Evolutionary conservation across 2,888 invertebrate genomes (phyloP).

Genomic region (Anagyrus pseudococci): DNA sequence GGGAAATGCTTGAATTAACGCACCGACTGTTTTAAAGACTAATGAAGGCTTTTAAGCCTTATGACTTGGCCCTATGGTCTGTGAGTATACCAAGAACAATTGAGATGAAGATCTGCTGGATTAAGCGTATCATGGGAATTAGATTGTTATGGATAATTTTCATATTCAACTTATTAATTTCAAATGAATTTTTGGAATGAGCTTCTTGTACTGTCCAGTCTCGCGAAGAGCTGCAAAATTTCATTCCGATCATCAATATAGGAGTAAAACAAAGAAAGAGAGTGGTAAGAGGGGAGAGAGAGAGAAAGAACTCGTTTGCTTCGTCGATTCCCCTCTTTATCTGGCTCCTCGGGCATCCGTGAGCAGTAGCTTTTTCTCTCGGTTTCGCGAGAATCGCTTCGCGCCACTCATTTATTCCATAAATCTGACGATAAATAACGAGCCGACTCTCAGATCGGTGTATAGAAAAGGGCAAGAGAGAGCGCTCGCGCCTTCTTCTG

Average conservation of each 20-base stretch:
- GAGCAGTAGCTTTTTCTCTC: not conserved
- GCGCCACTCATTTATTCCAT: slow-evolving; percentile 59
- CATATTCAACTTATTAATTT: too few relatives aligned
- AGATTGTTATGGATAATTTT: too few relatives aligned
- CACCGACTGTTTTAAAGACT: slow-evolving; percentile 9
- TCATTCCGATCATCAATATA: slow-evolving; percentile 16
- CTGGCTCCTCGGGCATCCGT: too few relatives aligned
- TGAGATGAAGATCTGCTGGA: not conserved
- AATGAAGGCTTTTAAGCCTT: slow-evolving; percentile 25
- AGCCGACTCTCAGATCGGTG: slow-evolving; percentile 40
- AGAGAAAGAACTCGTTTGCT: slow-evolving; percentile 11
- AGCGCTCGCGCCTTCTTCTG: slow-evolving; percentile 10
- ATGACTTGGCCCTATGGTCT: slow-evolving; percentile 4
- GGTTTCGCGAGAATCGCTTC: slow-evolving; percentile 35
- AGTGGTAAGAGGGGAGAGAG: too few relatives aligned
- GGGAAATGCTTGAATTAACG: slow-evolving; percentile 22
- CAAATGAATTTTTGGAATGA: too few relatives aligned
- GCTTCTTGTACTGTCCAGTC: too few relatives aligned
- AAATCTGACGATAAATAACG: slow-evolving; percentile 62
- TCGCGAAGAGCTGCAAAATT: not conserved
- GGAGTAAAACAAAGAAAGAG: too few relatives aligned
- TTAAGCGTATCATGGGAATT: too few relatives aligned
- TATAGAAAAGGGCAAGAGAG: slow-evolving; percentile 47
- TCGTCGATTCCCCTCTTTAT: slow-evolving; percentile 20
- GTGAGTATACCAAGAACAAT: slow-evolving; percentile 9